A percentile compares a stretch with the other conserved stretches of the same genome.
phyloP scores from a whole-genome alignment of 2,888 invertebrate species.

The Homarus gammarus region DNA sequence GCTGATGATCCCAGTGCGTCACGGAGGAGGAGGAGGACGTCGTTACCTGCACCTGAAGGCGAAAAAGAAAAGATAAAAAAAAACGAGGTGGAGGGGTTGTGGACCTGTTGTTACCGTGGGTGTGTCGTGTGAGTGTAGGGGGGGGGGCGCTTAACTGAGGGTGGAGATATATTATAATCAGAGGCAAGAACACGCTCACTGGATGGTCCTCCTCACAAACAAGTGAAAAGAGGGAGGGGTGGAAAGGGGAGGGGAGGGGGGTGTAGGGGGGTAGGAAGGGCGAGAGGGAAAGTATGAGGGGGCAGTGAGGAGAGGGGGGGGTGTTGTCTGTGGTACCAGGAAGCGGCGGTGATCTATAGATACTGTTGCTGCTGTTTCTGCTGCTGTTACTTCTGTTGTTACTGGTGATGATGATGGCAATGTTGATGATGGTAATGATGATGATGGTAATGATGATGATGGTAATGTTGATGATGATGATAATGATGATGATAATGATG shows the following conservation, averaged over 20 bases:
- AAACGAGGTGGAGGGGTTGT: too few species aligned
- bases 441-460: background rate
- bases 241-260: background rate
- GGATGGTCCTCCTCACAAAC: background rate
- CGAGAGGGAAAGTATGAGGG: background rate
- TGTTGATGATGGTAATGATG: background rate
- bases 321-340: background rate
- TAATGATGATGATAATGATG: too few species aligned
- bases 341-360: background rate
- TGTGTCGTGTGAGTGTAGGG: too few species aligned
- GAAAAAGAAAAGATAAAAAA: too few species aligned
- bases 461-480: background rate
- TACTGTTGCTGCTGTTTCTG: background rate
- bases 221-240: background rate
- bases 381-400: background rate
- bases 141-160: background rate
- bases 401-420: background rate
- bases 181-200: background rate
- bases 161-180: background rate
- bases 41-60: too few species aligned
- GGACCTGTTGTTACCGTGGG: too few species aligned
- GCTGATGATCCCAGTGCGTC: slow-evolving; percentile 14
- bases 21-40: background rate
- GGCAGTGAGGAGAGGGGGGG: background rate
- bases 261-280: background rate